These are phyloP conservation scores for Burhinus oedicnemus DNA, from an alignment of 2,113 vertebrate genomes.

Conservation along the genomic window DNA sequence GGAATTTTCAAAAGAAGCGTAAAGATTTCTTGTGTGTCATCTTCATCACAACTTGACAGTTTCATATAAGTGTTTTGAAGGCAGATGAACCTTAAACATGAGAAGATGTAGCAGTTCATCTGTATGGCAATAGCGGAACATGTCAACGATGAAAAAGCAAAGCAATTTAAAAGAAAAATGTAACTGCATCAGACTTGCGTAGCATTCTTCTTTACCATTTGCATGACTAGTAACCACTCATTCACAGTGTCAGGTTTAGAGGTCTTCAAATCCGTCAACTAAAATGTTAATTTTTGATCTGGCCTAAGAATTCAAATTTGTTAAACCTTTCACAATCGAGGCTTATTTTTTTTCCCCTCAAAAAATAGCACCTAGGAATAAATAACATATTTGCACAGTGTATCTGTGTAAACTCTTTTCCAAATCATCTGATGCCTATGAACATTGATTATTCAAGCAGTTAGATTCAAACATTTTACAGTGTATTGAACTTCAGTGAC, in stretches of 20 bases:
- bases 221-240: background rate
- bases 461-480: conserved; percentile 13
- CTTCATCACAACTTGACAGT: background rate
- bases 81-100: conserved; percentile 15
- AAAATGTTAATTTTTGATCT: background rate
- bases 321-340: background rate
- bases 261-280: background rate
- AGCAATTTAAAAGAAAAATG: background rate
- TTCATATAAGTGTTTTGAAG: conserved; percentile 15
- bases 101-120: background rate
- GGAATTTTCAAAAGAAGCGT: background rate
- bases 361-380: conserved; percentile 24
- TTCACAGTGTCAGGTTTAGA: background rate
- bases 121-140: background rate
- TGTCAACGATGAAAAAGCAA: background rate
- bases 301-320: background rate
- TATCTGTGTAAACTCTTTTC: background rate
- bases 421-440: background rate
- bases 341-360: background rate
- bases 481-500: background rate
- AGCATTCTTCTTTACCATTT: background rate
- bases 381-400: background rate
- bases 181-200: background rate
- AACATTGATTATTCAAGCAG: conserved; percentile 44
- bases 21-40: background rate